Conservation (phyloP, 2,113 vertebrate species). For the Dromiciops gliroides region DNA sequence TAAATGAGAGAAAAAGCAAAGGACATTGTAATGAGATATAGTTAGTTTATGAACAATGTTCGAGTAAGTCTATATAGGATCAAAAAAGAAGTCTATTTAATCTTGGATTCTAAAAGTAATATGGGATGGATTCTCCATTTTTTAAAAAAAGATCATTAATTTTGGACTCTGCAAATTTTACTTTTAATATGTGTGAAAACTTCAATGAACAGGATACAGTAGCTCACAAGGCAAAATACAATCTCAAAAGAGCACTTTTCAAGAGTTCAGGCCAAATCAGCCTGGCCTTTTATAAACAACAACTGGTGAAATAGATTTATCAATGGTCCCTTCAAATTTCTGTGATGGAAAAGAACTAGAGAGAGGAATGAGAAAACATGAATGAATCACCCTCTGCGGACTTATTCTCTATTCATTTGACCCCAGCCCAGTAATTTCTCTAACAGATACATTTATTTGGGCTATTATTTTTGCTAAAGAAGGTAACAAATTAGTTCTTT, state of each 20-base stretch:
- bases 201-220: constrained; percentile 59
- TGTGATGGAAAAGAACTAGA: background rate
- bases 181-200: constrained; percentile 49
- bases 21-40: too few species aligned
- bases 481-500: background rate
- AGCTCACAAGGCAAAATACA: constrained; percentile 23
- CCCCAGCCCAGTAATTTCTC: constrained; percentile 1
- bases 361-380: constrained; percentile 15
- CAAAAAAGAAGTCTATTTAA: background rate
- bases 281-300: constrained; percentile 63
- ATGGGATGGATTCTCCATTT: background rate
- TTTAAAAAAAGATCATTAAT: constrained; percentile 64
- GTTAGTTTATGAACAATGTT: too few species aligned
- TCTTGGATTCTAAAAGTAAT: background rate
- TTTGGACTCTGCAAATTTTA: constrained; percentile 60
- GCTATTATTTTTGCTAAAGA: constrained; percentile 43
- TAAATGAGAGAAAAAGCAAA: too few species aligned
- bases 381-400: background rate
- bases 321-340: background rate
- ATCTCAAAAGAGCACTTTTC: constrained; percentile 56
- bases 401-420: background rate
- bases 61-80: too few species aligned
- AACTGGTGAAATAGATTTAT: constrained; percentile 34
- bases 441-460: constrained; percentile 38
- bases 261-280: constrained; percentile 29